These are phyloP conservation scores for Malaclemys terrapin DNA, from an alignment of 2,113 vertebrate species.

Conservation along the genomic window DNA sequence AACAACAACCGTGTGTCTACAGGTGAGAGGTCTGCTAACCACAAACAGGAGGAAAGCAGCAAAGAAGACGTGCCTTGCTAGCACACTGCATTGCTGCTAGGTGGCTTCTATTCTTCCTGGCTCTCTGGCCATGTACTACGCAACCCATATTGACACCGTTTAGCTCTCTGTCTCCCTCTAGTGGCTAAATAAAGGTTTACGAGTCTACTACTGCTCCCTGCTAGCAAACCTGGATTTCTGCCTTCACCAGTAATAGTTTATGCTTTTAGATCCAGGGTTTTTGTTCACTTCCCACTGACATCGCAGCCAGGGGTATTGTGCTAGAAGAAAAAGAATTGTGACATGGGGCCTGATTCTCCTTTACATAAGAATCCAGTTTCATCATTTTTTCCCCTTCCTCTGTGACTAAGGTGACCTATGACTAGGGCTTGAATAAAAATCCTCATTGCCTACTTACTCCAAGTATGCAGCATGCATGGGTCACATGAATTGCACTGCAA, in stretches of 20 bases:
- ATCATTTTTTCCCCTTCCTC: neutral
- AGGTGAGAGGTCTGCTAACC: neutral
- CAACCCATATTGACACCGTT: neutral
- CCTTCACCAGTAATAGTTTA: neutral
- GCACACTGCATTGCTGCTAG: neutral
- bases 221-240: neutral
- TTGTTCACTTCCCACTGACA: neutral
- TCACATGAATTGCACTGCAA: neutral
- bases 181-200: neutral
- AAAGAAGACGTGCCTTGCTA: neutral
- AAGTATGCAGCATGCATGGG: neutral
- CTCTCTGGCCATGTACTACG: neutral
- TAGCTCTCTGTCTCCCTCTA: neutral
- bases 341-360: neutral
- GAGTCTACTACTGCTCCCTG: neutral
- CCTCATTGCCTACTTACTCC: neutral
- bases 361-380: neutral
- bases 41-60: neutral
- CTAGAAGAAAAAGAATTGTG: neutral
- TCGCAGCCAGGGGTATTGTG: fast-evolving
- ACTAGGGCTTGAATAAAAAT: neutral
- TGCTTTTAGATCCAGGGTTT: neutral
- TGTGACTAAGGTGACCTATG: neutral
- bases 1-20: neutral
- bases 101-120: neutral